phyloP scores from a whole-genome alignment of 1,140 invertebrate genomes.

The Antheraea pernyi region DNA sequence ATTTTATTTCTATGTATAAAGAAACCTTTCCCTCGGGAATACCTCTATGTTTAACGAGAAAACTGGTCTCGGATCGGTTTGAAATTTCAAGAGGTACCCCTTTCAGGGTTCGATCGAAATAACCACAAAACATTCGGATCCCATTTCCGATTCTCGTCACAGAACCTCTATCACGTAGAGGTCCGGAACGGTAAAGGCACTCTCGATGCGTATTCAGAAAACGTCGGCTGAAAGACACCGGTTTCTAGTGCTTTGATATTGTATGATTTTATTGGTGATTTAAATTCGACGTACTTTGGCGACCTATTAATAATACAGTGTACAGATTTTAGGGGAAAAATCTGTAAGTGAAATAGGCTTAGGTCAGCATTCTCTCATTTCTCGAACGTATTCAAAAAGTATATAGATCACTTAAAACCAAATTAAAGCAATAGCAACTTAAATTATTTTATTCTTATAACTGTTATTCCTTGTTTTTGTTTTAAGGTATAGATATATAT shows the following conservation, averaged over 20 bases:
- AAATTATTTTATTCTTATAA: too few species aligned
- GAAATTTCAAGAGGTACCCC: conserved; percentile 56
- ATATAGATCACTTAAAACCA: too few species aligned
- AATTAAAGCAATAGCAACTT: too few species aligned
- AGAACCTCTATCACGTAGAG: conserved; percentile 54
- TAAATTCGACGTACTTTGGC: background rate
- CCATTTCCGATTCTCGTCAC: conserved; percentile 70
- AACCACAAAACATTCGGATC: conserved; percentile 68
- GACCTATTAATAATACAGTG: too few species aligned
- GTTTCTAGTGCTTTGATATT: conserved; percentile 7
- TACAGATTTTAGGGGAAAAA: background rate
- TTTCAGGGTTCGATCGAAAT: conserved; percentile 65
- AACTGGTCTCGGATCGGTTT: conserved; percentile 44
- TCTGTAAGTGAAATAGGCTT: too few species aligned
- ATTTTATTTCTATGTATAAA: conserved; percentile 5
- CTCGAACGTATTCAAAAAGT: too few species aligned
- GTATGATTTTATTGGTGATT: conserved; percentile 10
- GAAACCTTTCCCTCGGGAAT: conserved; percentile 12
- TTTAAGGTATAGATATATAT: too few species aligned
- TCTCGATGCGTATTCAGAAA: conserved; percentile 41
- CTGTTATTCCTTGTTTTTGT: too few species aligned
- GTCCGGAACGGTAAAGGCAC: conserved; percentile 38
- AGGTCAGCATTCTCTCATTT: too few species aligned
- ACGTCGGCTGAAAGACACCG: conserved; percentile 10
- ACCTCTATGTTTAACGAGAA: conserved; percentile 45